phyloP scores from a whole-genome alignment of 2,888 invertebrate genomes.

The Stenolophus ochropezus region DNA sequence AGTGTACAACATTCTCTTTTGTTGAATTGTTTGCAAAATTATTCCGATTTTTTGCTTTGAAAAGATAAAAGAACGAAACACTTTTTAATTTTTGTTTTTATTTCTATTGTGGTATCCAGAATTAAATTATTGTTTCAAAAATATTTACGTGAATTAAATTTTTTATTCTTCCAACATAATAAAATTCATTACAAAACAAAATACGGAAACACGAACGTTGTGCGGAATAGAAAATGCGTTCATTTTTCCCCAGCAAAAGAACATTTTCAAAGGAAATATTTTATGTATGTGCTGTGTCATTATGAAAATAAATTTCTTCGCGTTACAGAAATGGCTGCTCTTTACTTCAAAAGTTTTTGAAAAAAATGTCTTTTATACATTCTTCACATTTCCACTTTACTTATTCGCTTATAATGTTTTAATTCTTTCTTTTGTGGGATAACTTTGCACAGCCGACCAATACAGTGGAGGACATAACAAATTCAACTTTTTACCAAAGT shows the following conservation, averaged over 20 bases:
- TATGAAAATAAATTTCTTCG: conserved; percentile 1
- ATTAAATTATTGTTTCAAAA: no score
- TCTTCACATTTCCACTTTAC: neutral
- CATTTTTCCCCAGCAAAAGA: neutral
- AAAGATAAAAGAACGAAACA: no score
- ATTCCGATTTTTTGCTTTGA: no score
- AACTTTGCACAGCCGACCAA: no score
- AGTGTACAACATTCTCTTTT: no score
- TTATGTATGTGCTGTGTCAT: neutral
- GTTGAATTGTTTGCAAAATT: no score
- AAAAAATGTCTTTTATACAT: neutral
- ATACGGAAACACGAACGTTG: neutral
- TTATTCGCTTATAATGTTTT: neutral
- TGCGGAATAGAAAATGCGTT: neutral
- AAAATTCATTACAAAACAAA: neutral
- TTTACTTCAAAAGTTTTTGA: neutral
- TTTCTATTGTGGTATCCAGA: no score
- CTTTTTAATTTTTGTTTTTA: no score
- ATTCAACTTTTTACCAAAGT: no score
- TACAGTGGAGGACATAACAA: no score
- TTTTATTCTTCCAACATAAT: neutral
- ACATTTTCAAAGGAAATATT: neutral
- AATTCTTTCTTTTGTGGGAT: no score
- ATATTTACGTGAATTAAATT: neutral
- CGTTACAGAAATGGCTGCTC: neutral